Conservation (phyloP, 1,140 invertebrate genomes). For the Lepidurus apus region DNA sequence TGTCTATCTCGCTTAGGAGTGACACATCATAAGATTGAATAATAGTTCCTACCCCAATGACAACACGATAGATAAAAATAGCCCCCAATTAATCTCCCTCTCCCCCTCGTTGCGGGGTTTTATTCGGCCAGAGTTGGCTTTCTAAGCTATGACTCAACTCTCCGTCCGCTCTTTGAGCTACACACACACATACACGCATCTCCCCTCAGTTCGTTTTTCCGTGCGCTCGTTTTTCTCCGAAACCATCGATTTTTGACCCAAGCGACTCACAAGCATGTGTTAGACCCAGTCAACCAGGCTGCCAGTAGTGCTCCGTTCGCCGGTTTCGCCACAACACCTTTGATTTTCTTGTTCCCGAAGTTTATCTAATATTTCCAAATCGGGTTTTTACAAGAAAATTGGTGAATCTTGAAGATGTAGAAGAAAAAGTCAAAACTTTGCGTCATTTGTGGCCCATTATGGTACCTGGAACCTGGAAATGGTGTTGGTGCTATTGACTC, state of each 20-base stretch:
- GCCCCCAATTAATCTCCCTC: slow-evolving; percentile 13
- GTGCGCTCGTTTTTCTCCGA: not conserved
- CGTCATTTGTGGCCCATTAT: not conserved
- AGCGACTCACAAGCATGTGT: slow-evolving; percentile 7
- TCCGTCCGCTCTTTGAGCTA: not conserved
- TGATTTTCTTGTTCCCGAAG: not conserved
- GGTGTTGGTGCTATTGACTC: not conserved
- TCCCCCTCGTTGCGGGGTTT: not conserved
- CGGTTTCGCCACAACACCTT: not conserved
- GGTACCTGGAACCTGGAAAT: not conserved
- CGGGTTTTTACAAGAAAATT: not conserved
- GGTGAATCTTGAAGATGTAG: too few relatives aligned
- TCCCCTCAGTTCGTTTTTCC: not conserved
- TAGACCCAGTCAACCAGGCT: not conserved
- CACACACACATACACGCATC: slow-evolving; percentile 1
- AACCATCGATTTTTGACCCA: slow-evolving; percentile 6
- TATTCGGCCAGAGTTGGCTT: not conserved
- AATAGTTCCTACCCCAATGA: slow-evolving; percentile 15
- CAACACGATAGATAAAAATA: slow-evolving; percentile 18
- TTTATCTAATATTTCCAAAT: not conserved
- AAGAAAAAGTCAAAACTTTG: not conserved
- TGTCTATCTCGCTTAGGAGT: not conserved
- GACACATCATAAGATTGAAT: slow-evolving; percentile 22
- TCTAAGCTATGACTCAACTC: slow-evolving; percentile 2
- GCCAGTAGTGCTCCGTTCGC: not conserved